A percentile compares a stretch with the other conserved stretches of the same genome.
These are phyloP conservation scores for Tipula vernalis DNA, from an alignment of 2,888 invertebrate species.

Conservation along the genomic window DNA sequence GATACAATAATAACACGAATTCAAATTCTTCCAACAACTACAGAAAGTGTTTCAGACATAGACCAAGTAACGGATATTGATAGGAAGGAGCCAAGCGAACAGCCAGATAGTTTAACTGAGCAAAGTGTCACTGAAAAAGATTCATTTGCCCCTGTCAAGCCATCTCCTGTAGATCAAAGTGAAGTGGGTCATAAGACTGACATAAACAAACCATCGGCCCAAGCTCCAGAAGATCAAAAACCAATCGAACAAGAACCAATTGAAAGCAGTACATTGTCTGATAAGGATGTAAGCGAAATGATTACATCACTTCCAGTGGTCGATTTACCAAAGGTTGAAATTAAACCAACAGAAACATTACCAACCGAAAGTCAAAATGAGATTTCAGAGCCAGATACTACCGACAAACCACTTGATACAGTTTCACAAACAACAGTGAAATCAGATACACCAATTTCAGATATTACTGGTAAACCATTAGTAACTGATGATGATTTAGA, in stretches of 20 bases:
- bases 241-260: neutral
- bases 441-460: neutral
- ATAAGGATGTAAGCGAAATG: neutral
- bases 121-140: neutral
- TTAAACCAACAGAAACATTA: neutral
- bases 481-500: neutral
- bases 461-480: neutral
- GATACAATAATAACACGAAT: neutral
- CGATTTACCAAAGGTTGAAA: neutral
- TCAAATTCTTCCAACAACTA: neutral
- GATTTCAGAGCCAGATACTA: neutral
- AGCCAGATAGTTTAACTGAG: neutral
- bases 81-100: neutral
- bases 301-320: neutral
- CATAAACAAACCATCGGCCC: neutral
- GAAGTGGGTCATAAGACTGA: neutral
- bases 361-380: neutral
- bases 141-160: neutral
- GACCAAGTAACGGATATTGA: neutral
- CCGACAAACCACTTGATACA: neutral
- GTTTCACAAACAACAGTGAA: neutral
- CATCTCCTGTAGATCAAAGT: neutral
- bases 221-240: neutral
- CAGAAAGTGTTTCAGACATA: neutral
- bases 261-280: neutral